Base-by-base conservation (phyloP, 2,113 vertebrate genomes). In the Addax nasomaculatus region DNA sequence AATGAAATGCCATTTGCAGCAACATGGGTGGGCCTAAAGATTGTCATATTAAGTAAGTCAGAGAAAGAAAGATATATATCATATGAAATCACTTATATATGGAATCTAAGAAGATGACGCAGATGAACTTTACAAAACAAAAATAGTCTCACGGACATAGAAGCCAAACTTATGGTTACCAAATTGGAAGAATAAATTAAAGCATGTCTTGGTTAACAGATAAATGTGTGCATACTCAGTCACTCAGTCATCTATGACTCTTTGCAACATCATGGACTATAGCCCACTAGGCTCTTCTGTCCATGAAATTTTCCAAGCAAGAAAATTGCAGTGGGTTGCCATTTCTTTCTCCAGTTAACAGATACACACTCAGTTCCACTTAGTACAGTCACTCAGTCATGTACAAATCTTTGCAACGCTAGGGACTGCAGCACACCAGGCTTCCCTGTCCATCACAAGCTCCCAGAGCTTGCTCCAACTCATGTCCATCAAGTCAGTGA, bases 361-460 rank as follows among this genome's bases (percentile, higher is more conserved):
- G 67, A 39, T 70, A 39, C n/a, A 70, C 67, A 23, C 19, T 70
- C n/a, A 70, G n/a, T 36, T 39, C n/a, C n/a, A 0, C 23, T 70
- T 39, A 70, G 19, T 70, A 23, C 10, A 70, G n/a, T 70, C 67
- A 70, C 4, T 70, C 67, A 36, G 19, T 23, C 4, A 0, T 36
- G 19, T 36, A 21, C 0, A 5, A 70, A n/a, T 70, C 64, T 36
- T 36, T 70, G 64, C n/a, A 36, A 70, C 0, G 4, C 9, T 12
- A 21, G 5, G 17, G 9, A 70, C n/a, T 70, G 64, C 19, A 36
- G 64, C 64, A 70, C 1, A 17, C 64, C n/a, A 70, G 64, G 64
- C 19, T 36, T 36, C 64, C 4, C 9, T 70, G 19, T 70, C 64
- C 17, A 70, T 70, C n/a, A 21, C n/a, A 21, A 36, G 10, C n/a